These are phyloP conservation scores for Apostichopus japonicus DNA, from an alignment of 35 echinoderm and acorn worm genomes.

Conservation along the genomic window DNA sequence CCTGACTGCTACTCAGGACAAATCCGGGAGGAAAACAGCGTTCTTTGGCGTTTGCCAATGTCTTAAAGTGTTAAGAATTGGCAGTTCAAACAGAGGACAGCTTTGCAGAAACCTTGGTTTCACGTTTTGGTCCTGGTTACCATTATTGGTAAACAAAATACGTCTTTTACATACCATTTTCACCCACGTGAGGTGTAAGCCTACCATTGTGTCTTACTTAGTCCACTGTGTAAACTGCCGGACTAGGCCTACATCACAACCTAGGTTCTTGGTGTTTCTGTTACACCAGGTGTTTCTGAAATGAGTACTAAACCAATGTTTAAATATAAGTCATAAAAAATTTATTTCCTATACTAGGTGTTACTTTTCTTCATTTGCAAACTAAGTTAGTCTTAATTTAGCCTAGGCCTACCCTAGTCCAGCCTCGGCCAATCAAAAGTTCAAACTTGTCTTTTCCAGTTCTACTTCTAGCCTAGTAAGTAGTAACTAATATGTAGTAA, in stretches of 20 bases:
- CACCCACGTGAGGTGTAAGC: conserved; percentile 40
- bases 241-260: neutral
- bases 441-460: too few relatives aligned
- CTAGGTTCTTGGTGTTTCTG: neutral
- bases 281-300: too few relatives aligned
- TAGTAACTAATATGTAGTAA: too few relatives aligned
- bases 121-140: conserved; percentile 58
- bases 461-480: too few relatives aligned
- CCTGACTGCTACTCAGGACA: neutral
- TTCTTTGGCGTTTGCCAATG: conserved; percentile 71
- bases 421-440: too few relatives aligned
- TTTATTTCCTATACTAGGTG: too few relatives aligned
- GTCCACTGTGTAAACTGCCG: too few relatives aligned
- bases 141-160: conserved; percentile 9
- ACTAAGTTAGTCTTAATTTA: too few relatives aligned
- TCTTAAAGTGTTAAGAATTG: conserved; percentile 20
- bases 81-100: conserved; percentile 55
- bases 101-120: conserved; percentile 60
- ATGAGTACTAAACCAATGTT: too few relatives aligned
- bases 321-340: too few relatives aligned
- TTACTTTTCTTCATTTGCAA: too few relatives aligned
- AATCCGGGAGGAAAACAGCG: conserved; percentile 46
- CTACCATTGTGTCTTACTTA: neutral
- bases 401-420: too few relatives aligned
- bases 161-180: neutral